Evolutionary conservation across 1,140 invertebrate genomes (phyloP), one percentile per base, ranked within the genome.

Genomic region (Papilio glaucus): DNA sequence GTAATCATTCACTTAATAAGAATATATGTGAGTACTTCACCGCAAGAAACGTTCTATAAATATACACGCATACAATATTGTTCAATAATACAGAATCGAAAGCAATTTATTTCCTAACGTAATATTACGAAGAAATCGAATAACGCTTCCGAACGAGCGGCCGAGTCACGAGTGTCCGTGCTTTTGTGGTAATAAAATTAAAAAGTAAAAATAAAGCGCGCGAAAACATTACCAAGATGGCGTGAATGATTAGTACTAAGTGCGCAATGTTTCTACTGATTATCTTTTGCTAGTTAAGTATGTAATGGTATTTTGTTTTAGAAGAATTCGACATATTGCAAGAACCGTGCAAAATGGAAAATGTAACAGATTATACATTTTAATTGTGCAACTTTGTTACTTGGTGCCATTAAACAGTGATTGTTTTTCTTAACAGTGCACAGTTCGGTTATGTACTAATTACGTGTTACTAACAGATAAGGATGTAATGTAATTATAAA

Each of bases 201-300:
- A 69, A 68, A 69, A 53, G 42, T 33, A 15, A 33, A 37, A 45
- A 69, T 18, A 53, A 69, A 69, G 67, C 67, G 67, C 67, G 67
- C 67, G 67, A 69, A 69, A 65, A 62, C 73, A 71, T 15, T 62
- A 61, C 33, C 70, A 71, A 78, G 77, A 78, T 76, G 77, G 77
- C 74, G 74, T 72, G 77, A 78, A 73, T 70, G 69, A 76, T 78
- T 29, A 9, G 13, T 18, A 10, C 7, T 18, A 29, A 68, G 10
- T 29, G 24, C 41, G 65, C 24, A 45, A 49, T 68, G n/a, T 33
- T 68, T 45, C 1, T 24, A 15, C 38, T 26, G 63, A 68, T 68
- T 45, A 45, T 68, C 63, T 49, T 33, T 42, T 24, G 24, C 24
- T 49, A 68, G 41, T 68, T 21, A 24, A 24, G 38, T 26, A 13